Evolutionary conservation across 1,140 invertebrate species (phyloP).

Genomic region (Panonychus citri): DNA sequence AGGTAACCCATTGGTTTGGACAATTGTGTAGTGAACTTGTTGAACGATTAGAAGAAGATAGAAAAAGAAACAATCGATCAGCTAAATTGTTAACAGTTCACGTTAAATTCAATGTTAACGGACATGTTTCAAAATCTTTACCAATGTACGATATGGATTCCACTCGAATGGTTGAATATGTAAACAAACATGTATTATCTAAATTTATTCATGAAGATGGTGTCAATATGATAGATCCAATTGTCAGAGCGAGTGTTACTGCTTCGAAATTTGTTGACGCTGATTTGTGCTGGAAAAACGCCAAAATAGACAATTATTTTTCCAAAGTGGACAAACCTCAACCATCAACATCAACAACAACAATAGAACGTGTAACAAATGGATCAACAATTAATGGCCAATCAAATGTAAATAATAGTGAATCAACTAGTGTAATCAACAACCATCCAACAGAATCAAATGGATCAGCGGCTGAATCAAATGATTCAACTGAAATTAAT

Average conservation of each 20-base stretch:
- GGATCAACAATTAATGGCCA: no score
- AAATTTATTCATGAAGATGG: not conserved
- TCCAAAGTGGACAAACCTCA: not conserved
- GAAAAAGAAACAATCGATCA: conserved; percentile 10
- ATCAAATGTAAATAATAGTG: no score
- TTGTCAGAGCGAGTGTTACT: conserved; percentile 5
- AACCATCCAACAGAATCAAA: not conserved
- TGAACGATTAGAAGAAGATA: conserved; percentile 59
- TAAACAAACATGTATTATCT: conserved; percentile 1
- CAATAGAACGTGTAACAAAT: no score
- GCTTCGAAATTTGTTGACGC: conserved; percentile 10
- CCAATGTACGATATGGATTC: conserved; percentile 1
- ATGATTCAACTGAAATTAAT: not conserved
- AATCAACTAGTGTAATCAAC: not conserved
- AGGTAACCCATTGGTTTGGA: conserved; percentile 46
- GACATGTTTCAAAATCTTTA: conserved; percentile 1
- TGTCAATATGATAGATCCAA: conserved; percentile 6
- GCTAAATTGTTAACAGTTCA: conserved; percentile 10
- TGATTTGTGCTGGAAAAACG: not conserved
- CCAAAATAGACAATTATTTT: not conserved
- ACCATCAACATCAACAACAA: not conserved
- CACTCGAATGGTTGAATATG: conserved; percentile 7
- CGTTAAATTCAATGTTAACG: not conserved
- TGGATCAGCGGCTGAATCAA: not conserved
- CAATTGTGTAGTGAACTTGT: conserved; percentile 55